Percentiles rank a stretch among this genome's conserved stretches.
These are phyloP conservation scores for Lasiurus cinereus DNA, from an alignment of 2,113 vertebrate genomes.

Conservation along the genomic window DNA sequence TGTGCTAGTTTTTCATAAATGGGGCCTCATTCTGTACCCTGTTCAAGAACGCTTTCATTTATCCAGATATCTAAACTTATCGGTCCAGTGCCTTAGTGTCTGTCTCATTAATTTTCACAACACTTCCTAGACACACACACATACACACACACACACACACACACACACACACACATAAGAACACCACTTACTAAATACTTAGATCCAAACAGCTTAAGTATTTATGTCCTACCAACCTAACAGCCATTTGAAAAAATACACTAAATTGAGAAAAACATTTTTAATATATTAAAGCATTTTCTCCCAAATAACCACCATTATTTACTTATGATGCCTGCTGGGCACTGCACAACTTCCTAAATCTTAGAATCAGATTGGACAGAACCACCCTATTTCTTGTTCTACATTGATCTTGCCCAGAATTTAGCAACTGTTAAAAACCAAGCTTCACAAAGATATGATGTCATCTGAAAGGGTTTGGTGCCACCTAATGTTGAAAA, in stretches of 20 bases:
- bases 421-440: slow-evolving; percentile 30
- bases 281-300: not conserved
- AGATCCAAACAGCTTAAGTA: not conserved
- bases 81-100: not conserved
- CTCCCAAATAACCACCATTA: slow-evolving; percentile 36
- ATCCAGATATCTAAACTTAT: not conserved
- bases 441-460: not conserved
- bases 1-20: not conserved
- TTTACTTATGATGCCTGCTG: not conserved
- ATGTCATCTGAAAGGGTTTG: slow-evolving; percentile 21
- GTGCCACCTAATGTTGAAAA: slow-evolving; percentile 72
- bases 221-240: not conserved
- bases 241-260: not conserved
- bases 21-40: not conserved
- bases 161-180: not conserved
- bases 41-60: not conserved
- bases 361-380: not conserved
- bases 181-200: not conserved
- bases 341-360: not conserved
- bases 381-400: not conserved
- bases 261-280: not conserved
- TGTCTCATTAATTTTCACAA: not conserved
- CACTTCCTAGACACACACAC: not conserved
- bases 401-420: not conserved
- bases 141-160: not conserved